phyloP scores from a whole-genome alignment of 1,140 invertebrate genomes.

The Drosophila sp. region DNA sequence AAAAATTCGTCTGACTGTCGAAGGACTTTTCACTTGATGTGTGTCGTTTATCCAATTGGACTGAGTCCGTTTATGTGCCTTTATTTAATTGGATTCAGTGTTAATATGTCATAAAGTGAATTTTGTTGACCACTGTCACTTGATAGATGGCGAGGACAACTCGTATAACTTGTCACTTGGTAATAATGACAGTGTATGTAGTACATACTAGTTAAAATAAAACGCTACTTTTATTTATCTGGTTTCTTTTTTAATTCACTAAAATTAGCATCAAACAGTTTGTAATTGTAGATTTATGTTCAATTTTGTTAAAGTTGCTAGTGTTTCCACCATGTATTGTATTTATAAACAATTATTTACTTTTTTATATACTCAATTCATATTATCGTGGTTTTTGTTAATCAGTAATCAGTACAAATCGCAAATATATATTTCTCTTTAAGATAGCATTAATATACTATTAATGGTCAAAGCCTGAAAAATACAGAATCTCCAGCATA shows the following conservation, averaged over 20 bases:
- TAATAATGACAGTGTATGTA: neutral
- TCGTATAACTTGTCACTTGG: neutral
- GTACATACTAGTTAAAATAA: conserved; percentile 5
- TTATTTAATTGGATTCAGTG: too few species aligned
- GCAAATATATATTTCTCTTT: conserved; percentile 64
- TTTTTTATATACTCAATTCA: conserved; percentile 37
- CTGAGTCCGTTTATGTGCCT: too few species aligned
- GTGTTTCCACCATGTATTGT: conserved; percentile 19
- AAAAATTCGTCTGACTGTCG: too few species aligned
- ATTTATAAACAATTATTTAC: conserved; percentile 41
- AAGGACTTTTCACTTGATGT: too few species aligned
- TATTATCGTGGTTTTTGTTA: conserved; percentile 56
- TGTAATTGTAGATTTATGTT: conserved; percentile 38
- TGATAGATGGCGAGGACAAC: neutral
- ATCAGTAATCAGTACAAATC: conserved; percentile 81
- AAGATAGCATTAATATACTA: conserved; percentile 60
- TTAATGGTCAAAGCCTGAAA: conserved; percentile 55
- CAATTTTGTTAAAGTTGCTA: conserved; percentile 49
- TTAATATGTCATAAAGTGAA: too few species aligned
- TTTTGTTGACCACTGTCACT: too few species aligned
- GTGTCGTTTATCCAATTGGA: too few species aligned
- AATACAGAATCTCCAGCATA: conserved; percentile 28
- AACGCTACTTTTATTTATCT: conserved; percentile 18
- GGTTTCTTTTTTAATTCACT: conserved; percentile 56
- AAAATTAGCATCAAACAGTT: conserved; percentile 76